Evolutionary conservation across 1,140 invertebrate species (phyloP).

Genomic region (Melipona quadrifasciata): DNA sequence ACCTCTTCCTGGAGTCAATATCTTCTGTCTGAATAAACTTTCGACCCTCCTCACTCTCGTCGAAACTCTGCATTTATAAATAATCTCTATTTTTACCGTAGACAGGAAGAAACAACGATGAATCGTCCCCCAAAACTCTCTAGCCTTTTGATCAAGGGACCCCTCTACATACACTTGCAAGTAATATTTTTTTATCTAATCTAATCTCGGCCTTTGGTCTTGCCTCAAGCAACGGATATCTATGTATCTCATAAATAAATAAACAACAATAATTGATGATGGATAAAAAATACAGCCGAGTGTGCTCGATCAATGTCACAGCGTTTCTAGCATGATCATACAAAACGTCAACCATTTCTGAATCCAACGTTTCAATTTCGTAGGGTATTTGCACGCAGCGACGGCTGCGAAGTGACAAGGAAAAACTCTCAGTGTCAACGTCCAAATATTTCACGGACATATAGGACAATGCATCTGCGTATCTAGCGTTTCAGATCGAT

Average conservation of each 20-base stretch:
- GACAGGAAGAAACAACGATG: not conserved
- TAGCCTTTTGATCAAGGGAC: not conserved
- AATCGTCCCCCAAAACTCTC: not conserved
- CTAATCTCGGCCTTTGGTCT: no score
- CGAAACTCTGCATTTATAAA: conserved; percentile 8
- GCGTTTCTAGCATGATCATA: not conserved
- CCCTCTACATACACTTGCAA: no score
- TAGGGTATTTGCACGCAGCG: not conserved
- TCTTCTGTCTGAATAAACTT: not conserved
- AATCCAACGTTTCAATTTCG: not conserved
- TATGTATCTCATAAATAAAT: no score
- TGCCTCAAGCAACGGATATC: no score
- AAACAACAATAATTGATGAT: no score
- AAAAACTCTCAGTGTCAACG: no score
- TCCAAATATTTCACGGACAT: not conserved
- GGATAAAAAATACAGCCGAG: no score
- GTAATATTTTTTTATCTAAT: no score
- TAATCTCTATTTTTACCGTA: not conserved
- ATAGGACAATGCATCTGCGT: not conserved
- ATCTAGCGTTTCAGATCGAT: not conserved
- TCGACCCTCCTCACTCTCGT: not conserved
- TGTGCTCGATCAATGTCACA: no score
- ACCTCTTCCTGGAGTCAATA: not conserved
- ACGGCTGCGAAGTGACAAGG: no score
- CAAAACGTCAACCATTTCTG: no score